Evolutionary conservation across 2,797 vertebrate genomes (phyloP), one percentile per base, ranked within the genome.

Genomic region (Galago senegalensis): DNA sequence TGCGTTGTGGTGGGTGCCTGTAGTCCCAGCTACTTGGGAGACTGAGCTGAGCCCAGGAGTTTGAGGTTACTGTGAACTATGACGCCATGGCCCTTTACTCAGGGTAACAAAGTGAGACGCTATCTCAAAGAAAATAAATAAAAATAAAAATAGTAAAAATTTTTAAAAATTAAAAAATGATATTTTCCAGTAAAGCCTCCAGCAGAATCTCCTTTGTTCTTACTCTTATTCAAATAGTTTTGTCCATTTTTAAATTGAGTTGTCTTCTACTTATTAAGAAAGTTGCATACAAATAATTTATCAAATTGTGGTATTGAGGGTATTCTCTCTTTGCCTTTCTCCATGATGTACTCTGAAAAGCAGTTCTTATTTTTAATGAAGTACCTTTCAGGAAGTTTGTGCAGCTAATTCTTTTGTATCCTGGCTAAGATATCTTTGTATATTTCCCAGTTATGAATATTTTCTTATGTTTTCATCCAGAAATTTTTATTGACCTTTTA

Each of bases 201-300:
- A 49, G 49, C 49, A 49, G 49, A 49, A 14, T 49, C 13, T 49
- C 49, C 13, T 49, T 49, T 49, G 13, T 49, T 49, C 49, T 49
- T 14, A 16, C 49, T 49, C 13, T 13, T 49, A 49, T 49, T 49
- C 49, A 49, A 49, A 14, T 49, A 14, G 13, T 16, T 49, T 72
- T 90, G 9, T 49, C 16, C 31, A 75, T 73, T 91, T 84, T 37
- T 34, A 65, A 75, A 23, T 85, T 87, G 18, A 40, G 4, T 94
- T 91, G 40, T 69, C 53, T 82, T 84, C 14, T 69, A 77, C 58
- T 53, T 63, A 65, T 61, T 95, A 69, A 23, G 67, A 90, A 67
- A n/a, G 8, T 92, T 37, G 5, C 12, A 72, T 34, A 70, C 14
- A 49, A 34, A 3, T 76, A 3, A 4, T 85, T 73, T 29, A 27